Percentiles rank a stretch among this genome's conserved stretches.
These are phyloP conservation scores for Junco hyemalis DNA, from an alignment of 2,113 vertebrate species.

Conservation along the genomic window DNA sequence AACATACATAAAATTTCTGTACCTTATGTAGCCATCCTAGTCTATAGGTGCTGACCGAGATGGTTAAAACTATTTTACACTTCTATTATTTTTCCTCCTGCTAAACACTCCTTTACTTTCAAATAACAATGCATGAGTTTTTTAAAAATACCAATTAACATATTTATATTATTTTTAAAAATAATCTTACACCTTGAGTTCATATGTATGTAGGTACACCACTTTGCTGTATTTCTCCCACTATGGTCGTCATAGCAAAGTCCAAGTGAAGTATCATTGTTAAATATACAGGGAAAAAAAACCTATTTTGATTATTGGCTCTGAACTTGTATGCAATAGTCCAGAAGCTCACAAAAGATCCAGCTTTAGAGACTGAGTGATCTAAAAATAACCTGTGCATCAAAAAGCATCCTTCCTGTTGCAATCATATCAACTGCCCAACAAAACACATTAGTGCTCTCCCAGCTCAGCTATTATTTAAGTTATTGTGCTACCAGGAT, in stretches of 20 bases:
- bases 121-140: background rate
- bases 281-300: background rate
- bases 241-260: background rate
- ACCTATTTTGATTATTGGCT: background rate
- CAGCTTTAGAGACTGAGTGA: background rate
- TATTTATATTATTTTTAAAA: background rate
- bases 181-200: background rate
- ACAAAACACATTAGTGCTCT: background rate
- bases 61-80: background rate
- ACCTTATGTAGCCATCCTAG: background rate
- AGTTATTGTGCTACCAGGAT: background rate
- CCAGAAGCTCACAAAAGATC: background rate
- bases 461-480: background rate
- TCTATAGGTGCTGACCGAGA: background rate
- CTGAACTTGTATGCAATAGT: background rate
- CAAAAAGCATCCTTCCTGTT: background rate
- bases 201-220: background rate
- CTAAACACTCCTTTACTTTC: background rate
- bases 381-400: background rate
- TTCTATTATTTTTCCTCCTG: background rate
- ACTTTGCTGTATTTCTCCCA: background rate
- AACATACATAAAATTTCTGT: background rate
- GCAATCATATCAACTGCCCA: background rate
- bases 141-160: background rate
- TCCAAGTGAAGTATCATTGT: background rate